These are phyloP conservation scores for Neoitamus cyanurus DNA, from an alignment of 2,888 invertebrate species.

Conservation along the genomic window DNA sequence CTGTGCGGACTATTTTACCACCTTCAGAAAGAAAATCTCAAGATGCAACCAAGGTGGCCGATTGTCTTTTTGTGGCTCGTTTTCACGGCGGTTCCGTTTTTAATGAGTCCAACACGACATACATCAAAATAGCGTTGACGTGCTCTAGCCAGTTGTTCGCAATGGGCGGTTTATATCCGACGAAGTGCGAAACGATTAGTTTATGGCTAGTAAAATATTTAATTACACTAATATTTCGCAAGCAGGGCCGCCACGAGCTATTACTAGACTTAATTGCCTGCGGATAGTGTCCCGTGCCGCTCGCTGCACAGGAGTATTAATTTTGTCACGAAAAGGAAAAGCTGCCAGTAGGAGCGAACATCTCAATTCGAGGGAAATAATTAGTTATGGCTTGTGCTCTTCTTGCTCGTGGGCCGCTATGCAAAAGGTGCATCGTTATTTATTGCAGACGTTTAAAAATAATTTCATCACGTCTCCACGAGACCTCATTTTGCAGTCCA, in stretches of 20 bases:
- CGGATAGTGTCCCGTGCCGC: background rate
- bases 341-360: background rate
- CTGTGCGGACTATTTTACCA: background rate
- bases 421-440: background rate
- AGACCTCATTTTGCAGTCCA: background rate
- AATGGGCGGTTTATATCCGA: constrained; percentile 15
- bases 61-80: background rate
- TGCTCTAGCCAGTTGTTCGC: background rate
- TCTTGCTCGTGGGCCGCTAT: background rate
- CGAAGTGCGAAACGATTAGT: constrained; percentile 33
- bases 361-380: background rate
- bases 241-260: background rate
- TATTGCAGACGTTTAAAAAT: background rate
- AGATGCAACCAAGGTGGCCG: constrained; percentile 30
- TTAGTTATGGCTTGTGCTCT: background rate
- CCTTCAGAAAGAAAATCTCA: background rate
- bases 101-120: constrained; percentile 3
- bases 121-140: constrained; percentile 4
- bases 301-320: background rate
- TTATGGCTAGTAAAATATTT: constrained; percentile 27
- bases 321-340: constrained; percentile 14
- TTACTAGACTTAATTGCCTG: constrained; percentile 34
- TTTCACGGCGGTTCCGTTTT: constrained; percentile 15
- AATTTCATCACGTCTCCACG: background rate
- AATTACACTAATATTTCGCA: constrained; percentile 30